These are phyloP conservation scores for Myzus persicae DNA, from an alignment of 1,140 invertebrate species.

Conservation along the genomic window DNA sequence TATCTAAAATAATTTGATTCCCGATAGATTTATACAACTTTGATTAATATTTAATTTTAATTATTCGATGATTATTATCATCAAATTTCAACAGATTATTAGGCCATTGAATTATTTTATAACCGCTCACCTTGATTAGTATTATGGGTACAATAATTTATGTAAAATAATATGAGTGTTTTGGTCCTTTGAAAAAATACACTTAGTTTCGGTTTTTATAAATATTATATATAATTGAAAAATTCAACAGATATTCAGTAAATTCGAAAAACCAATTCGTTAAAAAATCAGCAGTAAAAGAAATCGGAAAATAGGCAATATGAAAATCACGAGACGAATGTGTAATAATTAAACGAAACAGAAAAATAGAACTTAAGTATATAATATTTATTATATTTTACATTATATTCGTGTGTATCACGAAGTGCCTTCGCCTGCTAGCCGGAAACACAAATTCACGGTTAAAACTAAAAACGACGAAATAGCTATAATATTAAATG, in stretches of 20 bases:
- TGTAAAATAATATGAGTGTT: not conserved
- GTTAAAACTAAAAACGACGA: not conserved
- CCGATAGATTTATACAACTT: not conserved
- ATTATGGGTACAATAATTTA: not conserved
- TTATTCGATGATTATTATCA: not conserved
- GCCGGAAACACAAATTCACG: not conserved
- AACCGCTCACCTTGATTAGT: not conserved
- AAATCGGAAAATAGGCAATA: not conserved
- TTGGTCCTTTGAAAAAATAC: not conserved
- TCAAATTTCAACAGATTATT: conserved; percentile 2
- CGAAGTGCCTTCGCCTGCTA: not conserved
- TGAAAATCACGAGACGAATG: not conserved
- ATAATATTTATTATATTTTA: not conserved
- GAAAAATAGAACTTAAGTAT: not conserved
- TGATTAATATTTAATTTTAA: not conserved
- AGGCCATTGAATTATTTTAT: not conserved
- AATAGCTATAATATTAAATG: conserved; percentile 15
- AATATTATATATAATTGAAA: not conserved
- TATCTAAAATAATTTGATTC: not conserved
- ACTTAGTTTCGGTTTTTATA: not conserved
- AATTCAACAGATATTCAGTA: not conserved
- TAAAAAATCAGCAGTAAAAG: not conserved
- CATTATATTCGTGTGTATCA: not conserved
- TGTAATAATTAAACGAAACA: not conserved
- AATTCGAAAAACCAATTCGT: not conserved